Evolutionary conservation across 2,888 invertebrate genomes (phyloP).

Genomic region (Xestia ashworthii): DNA sequence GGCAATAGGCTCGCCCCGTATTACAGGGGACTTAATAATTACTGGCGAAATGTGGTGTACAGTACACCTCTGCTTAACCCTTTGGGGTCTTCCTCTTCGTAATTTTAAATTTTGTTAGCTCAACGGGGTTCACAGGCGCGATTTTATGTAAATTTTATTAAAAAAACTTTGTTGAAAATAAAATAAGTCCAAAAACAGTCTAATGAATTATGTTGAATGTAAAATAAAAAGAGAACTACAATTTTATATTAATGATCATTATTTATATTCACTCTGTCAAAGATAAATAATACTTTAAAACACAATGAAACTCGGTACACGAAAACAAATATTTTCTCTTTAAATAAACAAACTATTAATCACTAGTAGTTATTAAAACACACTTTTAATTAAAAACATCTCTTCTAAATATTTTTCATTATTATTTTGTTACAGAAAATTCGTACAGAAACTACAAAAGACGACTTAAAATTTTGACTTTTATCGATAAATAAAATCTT

Average conservation of each 20-base stretch:
- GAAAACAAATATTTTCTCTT: not conserved
- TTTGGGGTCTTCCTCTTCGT: not conserved
- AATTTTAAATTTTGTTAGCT: too few species aligned
- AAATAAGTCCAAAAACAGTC: not conserved
- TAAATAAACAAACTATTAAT: slow-evolving; percentile 24
- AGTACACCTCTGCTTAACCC: not conserved
- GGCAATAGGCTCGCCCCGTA: not conserved
- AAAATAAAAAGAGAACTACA: not conserved
- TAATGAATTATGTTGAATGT: not conserved
- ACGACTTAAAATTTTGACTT: slow-evolving; percentile 10
- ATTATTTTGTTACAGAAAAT: slow-evolving; percentile 32
- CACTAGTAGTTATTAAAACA: slow-evolving; percentile 18
- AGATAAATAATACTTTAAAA: not conserved
- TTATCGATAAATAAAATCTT: slow-evolving; percentile 58
- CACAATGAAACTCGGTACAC: slow-evolving; percentile 14
- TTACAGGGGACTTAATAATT: too few species aligned
- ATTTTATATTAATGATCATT: not conserved
- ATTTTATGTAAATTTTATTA: not conserved
- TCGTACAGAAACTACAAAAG: slow-evolving; percentile 17
- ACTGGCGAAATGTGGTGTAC: not conserved
- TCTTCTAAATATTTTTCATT: slow-evolving; percentile 13
- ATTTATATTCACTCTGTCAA: not conserved
- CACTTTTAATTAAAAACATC: slow-evolving; percentile 36
- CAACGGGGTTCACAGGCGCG: not conserved
- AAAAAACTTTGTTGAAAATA: not conserved